Evolutionary conservation across 2,797 vertebrate species (phyloP), one percentile per base, ranked within the genome.

Genomic region (Sphaeramia orbicularis): DNA sequence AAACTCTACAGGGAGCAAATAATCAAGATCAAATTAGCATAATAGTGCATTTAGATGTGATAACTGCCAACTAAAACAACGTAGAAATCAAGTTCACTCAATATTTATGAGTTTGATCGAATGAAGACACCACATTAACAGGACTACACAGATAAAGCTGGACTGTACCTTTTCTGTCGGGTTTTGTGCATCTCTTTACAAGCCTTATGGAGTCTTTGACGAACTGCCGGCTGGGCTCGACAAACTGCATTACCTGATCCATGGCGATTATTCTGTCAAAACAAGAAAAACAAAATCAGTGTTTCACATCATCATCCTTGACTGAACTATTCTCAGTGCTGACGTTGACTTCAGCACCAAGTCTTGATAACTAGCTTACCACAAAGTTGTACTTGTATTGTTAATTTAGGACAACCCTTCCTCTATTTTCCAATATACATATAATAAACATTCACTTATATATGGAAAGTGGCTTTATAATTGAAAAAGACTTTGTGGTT

Each of bases 171-270:
- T 99, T 99, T 69, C 98, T 94, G 81, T 99, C 98, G 10, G 98
- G 98, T 79, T 99, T 99, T 18, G 98, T 99, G 77, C 98, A 99
- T 79, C 98, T 95, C 76, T 99, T 99, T 2, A 99, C 98, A 4
- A 99, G 96, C 14, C 98, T 93, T 76, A 99, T 98, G 0, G 98
- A 99, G 76, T 99, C 98, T 80, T 99, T 99, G 49, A 99, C 97
- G 69, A 99, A 99, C 78, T 99, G 98, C 59, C 97, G 95, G 50
- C 97, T 98, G 52, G 97, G 98, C 85, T 99, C 97, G 24, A 99
- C 97, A 19, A 99, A 99, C 30, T 99, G 97, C 97, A 98, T 99
- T 1, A 99, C 95, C 88, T 99, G 97, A 82, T 99, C 98, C 98
- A 99, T 99, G 90, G 9, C 81, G 78, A n/a, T 65, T 2, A n/a